Evolutionary conservation across 64 coral and sea anemone species (phyloP).

Genomic region (Stichodactyla helianthus): DNA sequence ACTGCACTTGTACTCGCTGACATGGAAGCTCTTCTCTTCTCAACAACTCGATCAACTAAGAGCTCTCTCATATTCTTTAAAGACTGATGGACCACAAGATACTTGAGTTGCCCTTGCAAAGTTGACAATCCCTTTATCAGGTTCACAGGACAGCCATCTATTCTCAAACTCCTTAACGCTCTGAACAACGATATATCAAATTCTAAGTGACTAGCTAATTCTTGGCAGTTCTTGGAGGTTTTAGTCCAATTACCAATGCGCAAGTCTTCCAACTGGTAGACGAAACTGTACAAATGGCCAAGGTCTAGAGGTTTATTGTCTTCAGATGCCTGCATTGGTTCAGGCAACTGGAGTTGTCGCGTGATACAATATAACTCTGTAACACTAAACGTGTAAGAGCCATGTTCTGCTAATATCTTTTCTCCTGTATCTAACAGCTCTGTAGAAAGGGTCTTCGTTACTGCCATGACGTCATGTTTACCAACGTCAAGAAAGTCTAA

Average conservation of each 20-base stretch:
- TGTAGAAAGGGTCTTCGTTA: constrained; percentile 77
- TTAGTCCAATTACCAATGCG: constrained; percentile 43
- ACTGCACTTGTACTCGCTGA: constrained; percentile 31
- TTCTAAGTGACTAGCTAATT: constrained; percentile 72
- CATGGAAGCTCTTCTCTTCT: constrained; percentile 55
- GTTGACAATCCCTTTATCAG: constrained; percentile 54
- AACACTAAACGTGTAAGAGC: constrained; percentile 66
- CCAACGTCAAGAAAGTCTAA: constrained; percentile 89
- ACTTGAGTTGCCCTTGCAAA: constrained; percentile 61
- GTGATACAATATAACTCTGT: constrained; percentile 95
- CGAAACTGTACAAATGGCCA: constrained; percentile 88
- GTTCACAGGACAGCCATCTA: constrained; percentile 65
- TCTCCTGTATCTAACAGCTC: constrained; percentile 59
- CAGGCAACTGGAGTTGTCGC: constrained; percentile 79
- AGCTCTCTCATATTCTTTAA: constrained; percentile 77
- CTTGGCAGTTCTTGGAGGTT: constrained; percentile 42
- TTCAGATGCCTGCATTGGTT: constrained; percentile 44
- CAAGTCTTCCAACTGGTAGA: constrained; percentile 73
- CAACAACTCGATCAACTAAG: constrained; percentile 56
- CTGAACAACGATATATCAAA: constrained; percentile 98
- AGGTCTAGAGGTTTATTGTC: constrained; percentile 53
- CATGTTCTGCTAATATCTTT: constrained; percentile 49
- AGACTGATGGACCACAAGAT: constrained; percentile 44
- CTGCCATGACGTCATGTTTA: constrained; percentile 84
- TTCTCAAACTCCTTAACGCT: constrained; percentile 57